phyloP scores from a whole-genome alignment of 1,140 invertebrate genomes.

The Hetaerina americana region DNA sequence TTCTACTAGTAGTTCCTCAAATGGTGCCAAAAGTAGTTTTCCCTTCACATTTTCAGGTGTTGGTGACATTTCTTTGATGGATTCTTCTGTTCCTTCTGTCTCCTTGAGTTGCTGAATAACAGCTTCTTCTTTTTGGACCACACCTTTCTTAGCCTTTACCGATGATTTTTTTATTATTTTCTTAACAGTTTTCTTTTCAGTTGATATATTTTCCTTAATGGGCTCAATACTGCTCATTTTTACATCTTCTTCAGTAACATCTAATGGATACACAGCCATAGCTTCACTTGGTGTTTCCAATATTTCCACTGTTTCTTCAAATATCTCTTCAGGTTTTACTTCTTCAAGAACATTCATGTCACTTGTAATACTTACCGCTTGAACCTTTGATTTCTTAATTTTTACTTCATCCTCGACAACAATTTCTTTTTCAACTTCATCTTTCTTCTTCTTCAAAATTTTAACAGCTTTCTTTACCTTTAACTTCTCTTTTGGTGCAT shows the following conservation, averaged over 20 bases:
- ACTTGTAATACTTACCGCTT: slow-evolving; percentile 12
- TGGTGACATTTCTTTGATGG: not conserved
- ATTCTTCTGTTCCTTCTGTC: not conserved
- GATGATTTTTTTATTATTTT: too few relatives aligned
- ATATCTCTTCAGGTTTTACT: slow-evolving; percentile 14
- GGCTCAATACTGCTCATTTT: too few relatives aligned
- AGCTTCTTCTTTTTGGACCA: not conserved
- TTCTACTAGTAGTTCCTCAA: not conserved
- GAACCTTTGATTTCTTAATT: too few relatives aligned
- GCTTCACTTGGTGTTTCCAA: slow-evolving; percentile 26
- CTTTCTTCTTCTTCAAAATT: slow-evolving; percentile 20
- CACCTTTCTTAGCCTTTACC: not conserved
- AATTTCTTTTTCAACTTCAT: slow-evolving; percentile 21
- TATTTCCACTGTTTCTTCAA: slow-evolving; percentile 10
- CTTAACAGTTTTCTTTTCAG: not conserved
- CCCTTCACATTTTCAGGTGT: not conserved
- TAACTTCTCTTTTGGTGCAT: not conserved
- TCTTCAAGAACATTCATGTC: slow-evolving; percentile 12
- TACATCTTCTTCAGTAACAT: not conserved
- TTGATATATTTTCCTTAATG: not conserved
- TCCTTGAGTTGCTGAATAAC: not conserved
- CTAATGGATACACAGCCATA: not conserved
- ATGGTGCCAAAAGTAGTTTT: not conserved
- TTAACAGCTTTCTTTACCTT: slow-evolving; percentile 3
- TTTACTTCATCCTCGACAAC: slow-evolving; percentile 19